Conservation (phyloP, 2,113 vertebrate genomes). For the Machaerirhynchus nigripectus region DNA sequence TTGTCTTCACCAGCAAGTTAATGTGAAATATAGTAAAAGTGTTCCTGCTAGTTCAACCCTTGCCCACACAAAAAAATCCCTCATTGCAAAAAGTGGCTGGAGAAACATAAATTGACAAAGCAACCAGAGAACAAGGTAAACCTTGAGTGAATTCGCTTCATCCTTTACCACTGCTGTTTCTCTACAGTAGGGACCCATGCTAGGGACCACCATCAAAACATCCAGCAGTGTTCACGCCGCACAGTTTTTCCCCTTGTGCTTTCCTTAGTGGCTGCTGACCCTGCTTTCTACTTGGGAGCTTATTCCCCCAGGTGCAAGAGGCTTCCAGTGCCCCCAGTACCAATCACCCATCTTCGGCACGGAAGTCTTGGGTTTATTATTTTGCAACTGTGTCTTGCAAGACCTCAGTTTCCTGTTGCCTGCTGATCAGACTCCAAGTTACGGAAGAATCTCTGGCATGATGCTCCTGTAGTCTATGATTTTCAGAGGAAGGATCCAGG, state of each 20-base stretch:
- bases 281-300: not conserved
- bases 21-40: slow-evolving; percentile 8
- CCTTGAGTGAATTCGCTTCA: not conserved
- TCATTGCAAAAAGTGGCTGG: not conserved
- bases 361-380: not conserved
- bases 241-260: not conserved
- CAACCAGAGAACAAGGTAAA: not conserved
- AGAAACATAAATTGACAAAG: slow-evolving; percentile 12
- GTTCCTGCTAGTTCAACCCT: slow-evolving; percentile 18
- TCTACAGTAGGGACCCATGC: not conserved
- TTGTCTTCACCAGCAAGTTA: slow-evolving; percentile 49
- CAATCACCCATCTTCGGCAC: not conserved
- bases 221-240: not conserved
- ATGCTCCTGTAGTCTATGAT: not conserved
- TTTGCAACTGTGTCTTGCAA: not conserved
- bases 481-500: not conserved
- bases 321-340: not conserved
- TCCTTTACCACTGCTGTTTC: not conserved
- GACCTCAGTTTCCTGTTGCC: not conserved
- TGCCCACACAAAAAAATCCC: not conserved
- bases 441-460: not conserved
- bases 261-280: not conserved
- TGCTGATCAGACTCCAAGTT: not conserved
- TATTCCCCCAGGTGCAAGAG: not conserved
- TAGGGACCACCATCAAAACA: not conserved